Percentiles rank a stretch among this genome's conserved stretches.
Evolutionary conservation across 2,113 vertebrate species (phyloP).

Genomic region (Buteo buteo): DNA sequence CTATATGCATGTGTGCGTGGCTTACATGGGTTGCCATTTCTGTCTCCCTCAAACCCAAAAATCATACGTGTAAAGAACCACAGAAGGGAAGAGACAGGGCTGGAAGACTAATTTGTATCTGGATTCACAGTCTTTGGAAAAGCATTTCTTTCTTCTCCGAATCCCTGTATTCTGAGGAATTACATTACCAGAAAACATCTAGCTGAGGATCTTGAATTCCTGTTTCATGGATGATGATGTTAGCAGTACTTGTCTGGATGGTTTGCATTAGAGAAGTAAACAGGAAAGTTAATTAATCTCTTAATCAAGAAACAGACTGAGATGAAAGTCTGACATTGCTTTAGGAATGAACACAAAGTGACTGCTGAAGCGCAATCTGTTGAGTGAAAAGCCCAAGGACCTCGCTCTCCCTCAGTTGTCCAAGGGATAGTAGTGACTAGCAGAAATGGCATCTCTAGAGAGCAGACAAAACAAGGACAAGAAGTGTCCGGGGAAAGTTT

Average conservation of each 20-base stretch:
- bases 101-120: neutral
- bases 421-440: neutral
- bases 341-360: neutral
- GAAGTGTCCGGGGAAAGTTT: neutral
- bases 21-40: neutral
- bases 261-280: neutral
- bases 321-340: neutral
- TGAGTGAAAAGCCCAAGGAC: neutral
- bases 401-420: neutral
- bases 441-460: neutral
- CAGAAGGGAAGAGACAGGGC: neutral
- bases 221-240: neutral
- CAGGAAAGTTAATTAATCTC: neutral
- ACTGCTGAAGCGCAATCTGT: neutral
- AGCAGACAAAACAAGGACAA: neutral
- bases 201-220: neutral
- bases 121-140: neutral
- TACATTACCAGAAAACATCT: neutral
- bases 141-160: neutral
- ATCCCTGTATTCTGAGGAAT: neutral
- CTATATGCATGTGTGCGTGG: neutral
- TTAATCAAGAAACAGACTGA: neutral
- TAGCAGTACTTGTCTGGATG: neutral
- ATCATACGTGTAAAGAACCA: fast-evolving
- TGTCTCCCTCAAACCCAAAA: neutral